Evolutionary conservation across 2,888 invertebrate species (phyloP), one percentile per base, ranked within the genome.

Genomic region (Mythimna albipuncta): DNA sequence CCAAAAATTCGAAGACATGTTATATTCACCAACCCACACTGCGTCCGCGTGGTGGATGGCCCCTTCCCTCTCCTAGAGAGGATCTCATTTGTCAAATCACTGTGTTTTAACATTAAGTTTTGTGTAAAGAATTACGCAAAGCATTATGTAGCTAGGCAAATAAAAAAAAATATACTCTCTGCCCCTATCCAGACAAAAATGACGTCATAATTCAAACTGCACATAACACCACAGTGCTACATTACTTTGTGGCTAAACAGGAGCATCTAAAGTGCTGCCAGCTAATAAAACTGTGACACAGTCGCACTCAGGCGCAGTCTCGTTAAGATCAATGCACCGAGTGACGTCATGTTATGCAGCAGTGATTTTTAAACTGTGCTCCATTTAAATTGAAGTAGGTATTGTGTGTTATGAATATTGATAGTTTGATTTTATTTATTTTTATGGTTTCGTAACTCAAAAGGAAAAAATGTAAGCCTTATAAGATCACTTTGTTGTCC

Each of bases 291-390:
- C 41, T 62, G 65, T 83, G 66, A 66, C 64, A 73, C 75, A 50
- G 52, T 50, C 68, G 67, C 75, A 69, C 69, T 74, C 66, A 13
- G 47, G 70, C 85, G 69, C 79, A 71, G 67, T 57, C 67, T 82
- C 44, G 76, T 85, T 82, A 72, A 72, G 85, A 85, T 83, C 83
- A 85, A 72, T 83, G 85, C 83, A 85, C 83, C 52, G 67, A 19
- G 41, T 81, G 83, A 72, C 76, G 85, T 85, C 76, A 81, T 19
- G 57, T 21, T 16, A 52, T 83, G 67, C 75, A 70, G 67, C 58
- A 44, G 64, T 81, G 83, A 81, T 83, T 83, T 80, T 79, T 74
- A 79, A 80, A 79, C 26, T 79, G 69, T 79, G 79, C 80, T 55
- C 58, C 74, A 58, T 67, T 78, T 73, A 52, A 52, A 72, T 64